phyloP scores from a whole-genome alignment of 2,888 invertebrate genomes.

The Sylvicola cinctus region DNA sequence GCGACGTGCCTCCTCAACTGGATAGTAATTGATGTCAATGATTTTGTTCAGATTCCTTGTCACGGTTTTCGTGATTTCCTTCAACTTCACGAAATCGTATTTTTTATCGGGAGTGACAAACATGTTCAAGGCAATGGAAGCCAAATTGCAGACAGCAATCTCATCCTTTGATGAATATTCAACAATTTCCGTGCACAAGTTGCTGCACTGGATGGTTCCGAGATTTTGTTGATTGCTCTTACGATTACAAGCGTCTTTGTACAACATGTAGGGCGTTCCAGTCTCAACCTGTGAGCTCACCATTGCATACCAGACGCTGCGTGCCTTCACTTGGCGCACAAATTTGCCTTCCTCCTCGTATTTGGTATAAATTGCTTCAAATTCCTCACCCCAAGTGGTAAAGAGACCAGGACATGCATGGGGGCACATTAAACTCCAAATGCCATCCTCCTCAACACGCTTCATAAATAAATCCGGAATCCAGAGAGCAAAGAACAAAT shows the following conservation, averaged over 20 bases:
- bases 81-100: conserved; percentile 76
- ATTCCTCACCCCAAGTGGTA: conserved; percentile 90
- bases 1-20: conserved; percentile 64
- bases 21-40: conserved; percentile 92
- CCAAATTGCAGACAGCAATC: conserved; percentile 94
- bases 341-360: conserved; percentile 68
- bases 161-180: conserved; percentile 86
- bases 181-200: conserved; percentile 94
- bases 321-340: conserved; percentile 53
- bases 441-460: conserved; percentile 60
- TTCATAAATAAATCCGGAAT: conserved; percentile 97
- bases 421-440: conserved; percentile 97
- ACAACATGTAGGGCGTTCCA: conserved; percentile 93
- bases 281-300: conserved; percentile 93
- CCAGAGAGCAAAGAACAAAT: conserved; percentile 94
- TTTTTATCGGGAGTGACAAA: conserved; percentile 58
- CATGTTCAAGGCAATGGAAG: conserved; percentile 91
- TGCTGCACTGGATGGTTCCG: conserved; percentile 95
- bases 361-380: conserved; percentile 65
- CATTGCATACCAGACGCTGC: conserved; percentile 82
- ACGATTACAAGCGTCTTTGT: conserved; percentile 88
- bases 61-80: conserved; percentile 68
- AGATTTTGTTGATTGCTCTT: conserved; percentile 97
- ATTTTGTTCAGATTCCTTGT: conserved; percentile 89
- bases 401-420: conserved; percentile 74